Base-by-base conservation (phyloP, 2,888 invertebrate species). In the Ectemnius lituratus region DNA sequence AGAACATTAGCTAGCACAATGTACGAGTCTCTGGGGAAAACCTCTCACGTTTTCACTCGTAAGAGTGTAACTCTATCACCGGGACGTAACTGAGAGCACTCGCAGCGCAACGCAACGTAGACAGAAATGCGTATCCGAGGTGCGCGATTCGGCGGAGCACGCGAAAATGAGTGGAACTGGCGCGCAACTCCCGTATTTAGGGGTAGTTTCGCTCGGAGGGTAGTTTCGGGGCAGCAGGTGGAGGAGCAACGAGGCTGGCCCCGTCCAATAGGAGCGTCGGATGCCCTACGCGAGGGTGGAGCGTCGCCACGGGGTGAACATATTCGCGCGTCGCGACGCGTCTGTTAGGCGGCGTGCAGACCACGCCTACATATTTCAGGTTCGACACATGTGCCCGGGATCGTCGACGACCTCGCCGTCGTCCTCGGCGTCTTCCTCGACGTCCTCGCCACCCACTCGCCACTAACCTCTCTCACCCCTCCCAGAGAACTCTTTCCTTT, bases 311-410 rank as follows among this genome's bases (percentile, higher is more conserved):
- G 89, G 87, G 88, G 85, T 85, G 88, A 90, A 90, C 90, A 90
- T 90, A 90, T 90, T 90, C 90, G 83, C 83, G 86, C 86, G 89
- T 88, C 87, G 89, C 84, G 85, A 86, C 80, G 90, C 90, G 90
- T 90, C 90, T 90, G 90, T 84, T 89, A 87, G 84, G 37, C 85
- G 81, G 83, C 82, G 70, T 81, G 81, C 81, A 87, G 85, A 89
- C 90, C 90, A 90, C 90, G 90, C 90, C 90, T 90, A 90, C 90
- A 90, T 90, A 90, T 90, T 90, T 90, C 88, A 87, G 89, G 86
- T 90, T 90, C 90, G 90, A 90, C 90, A 90, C 90, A 90, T 90
- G 90, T 90, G 90, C 87, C 82, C 27, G 63, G 82, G 79, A 82
- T 83, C 79, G 78, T 80, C 76, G 81, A 80, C 78, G 68, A 60